phyloP scores from a whole-genome alignment of 2,113 vertebrate species.

The Pollimyrus isidori region DNA sequence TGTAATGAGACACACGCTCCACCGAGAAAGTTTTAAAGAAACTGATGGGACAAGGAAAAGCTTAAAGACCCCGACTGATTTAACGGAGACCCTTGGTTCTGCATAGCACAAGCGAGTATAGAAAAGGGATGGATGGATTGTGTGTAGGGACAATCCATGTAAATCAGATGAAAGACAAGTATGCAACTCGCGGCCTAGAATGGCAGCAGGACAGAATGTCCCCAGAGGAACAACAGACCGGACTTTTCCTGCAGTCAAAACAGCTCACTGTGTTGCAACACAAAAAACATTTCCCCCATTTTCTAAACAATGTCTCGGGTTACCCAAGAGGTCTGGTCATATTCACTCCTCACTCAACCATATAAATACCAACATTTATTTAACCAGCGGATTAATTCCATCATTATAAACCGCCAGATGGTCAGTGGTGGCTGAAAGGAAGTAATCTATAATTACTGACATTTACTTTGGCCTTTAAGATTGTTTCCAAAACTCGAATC shows the following conservation, averaged over 20 bases:
- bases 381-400: neutral
- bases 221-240: neutral
- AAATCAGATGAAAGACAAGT: neutral
- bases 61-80: neutral
- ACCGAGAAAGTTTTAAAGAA: neutral
- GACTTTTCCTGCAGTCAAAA: neutral
- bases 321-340: neutral
- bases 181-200: neutral
- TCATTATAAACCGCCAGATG: neutral
- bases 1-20: neutral
- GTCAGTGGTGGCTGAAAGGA: neutral
- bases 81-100: neutral
- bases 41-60: neutral
- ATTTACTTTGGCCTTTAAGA: neutral
- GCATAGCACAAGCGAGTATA: neutral
- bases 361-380: neutral
- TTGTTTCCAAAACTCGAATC: neutral
- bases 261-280: slow-evolving; percentile 14
- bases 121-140: neutral
- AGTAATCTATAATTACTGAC: neutral
- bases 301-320: slow-evolving; percentile 12
- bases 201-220: slow-evolving; percentile 7
- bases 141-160: neutral
- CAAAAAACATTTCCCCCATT: neutral
- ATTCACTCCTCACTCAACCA: neutral